Conservation (phyloP, 2,888 invertebrate species). For the Ophraella communa region DNA sequence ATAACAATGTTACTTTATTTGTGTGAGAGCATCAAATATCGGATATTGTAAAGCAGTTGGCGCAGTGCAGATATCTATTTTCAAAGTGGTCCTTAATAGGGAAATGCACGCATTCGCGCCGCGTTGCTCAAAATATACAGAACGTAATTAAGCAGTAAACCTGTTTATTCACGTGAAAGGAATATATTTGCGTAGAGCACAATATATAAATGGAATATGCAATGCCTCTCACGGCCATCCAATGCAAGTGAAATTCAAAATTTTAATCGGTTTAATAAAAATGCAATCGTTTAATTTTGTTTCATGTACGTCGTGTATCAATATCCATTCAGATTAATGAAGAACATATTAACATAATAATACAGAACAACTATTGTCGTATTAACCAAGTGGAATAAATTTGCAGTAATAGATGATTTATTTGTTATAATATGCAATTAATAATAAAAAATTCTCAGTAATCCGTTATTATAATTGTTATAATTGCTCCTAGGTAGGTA, state of each 20-base stretch:
- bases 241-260: conserved; percentile 4
- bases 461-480: not conserved
- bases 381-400: not conserved
- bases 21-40: not conserved
- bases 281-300: conserved; percentile 2
- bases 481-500: too few relatives aligned
- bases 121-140: conserved; percentile 13
- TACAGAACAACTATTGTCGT: not conserved
- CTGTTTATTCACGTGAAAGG: conserved; percentile 22
- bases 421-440: not conserved
- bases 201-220: conserved; percentile 11
- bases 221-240: conserved; percentile 9
- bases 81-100: conserved; percentile 4
- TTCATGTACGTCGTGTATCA: conserved; percentile 6
- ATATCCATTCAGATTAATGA: not conserved
- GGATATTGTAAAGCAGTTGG: not conserved
- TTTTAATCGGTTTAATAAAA: conserved; percentile 6
- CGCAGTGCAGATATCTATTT: conserved; percentile 4
- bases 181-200: conserved; percentile 13
- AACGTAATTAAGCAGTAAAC: conserved; percentile 26
- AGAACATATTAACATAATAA: too few relatives aligned
- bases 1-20: not conserved
- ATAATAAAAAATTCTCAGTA: not conserved
- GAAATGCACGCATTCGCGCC: conserved; percentile 1
- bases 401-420: not conserved